Base-by-base conservation (phyloP, 92 coral and sea anemone species). In the Siderastrea radians region DNA sequence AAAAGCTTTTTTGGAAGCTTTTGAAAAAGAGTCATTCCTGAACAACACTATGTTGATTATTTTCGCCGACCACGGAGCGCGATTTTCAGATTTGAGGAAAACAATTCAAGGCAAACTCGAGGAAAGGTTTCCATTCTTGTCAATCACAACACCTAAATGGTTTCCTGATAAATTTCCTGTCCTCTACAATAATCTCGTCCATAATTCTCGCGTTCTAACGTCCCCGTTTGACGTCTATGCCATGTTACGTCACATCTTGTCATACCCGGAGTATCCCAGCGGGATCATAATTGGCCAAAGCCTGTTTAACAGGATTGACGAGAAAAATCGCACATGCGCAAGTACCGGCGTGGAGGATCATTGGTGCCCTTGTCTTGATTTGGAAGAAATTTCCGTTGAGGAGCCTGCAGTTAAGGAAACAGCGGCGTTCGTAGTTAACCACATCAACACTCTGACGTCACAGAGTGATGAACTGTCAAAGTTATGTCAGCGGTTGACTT, bases 211-310 rank as follows among this genome's bases (percentile, higher is more conserved):
- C n/a, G 75, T 87, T 47, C 85, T 95, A 45, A 95, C 96, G 14
- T 91, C 98, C 2, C 94, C 94, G 44, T 95, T 95, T 74, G 98
- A 95, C 66, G 92, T 94, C 6, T 93, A 95, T 75, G 96, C 92
- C 49, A 95, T 90, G 17, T 71, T 93, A 47, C 88, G 89, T 44
- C 98, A 95, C 55, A 74, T 95, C 65, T 85, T 95, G 3, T 84
- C 98, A 45, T 95, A 88, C 83, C 98, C 98, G 61, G 62, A 80
- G 6, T 86, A 75, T 72, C 98, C 98, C 1, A 16, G 44, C 65
- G 96, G 84, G 2, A 50, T 93, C 5, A 74, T 65, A 59, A 78
- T 87, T 15, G 98, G 96, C 4, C 72, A 84, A 76, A 95, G 98
- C 53, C 83, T 95, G 68, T 91, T 95, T 67, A 14, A 17, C 48